Conservation (phyloP, 1,140 invertebrate species). For the Penaeus chinensis region DNA sequence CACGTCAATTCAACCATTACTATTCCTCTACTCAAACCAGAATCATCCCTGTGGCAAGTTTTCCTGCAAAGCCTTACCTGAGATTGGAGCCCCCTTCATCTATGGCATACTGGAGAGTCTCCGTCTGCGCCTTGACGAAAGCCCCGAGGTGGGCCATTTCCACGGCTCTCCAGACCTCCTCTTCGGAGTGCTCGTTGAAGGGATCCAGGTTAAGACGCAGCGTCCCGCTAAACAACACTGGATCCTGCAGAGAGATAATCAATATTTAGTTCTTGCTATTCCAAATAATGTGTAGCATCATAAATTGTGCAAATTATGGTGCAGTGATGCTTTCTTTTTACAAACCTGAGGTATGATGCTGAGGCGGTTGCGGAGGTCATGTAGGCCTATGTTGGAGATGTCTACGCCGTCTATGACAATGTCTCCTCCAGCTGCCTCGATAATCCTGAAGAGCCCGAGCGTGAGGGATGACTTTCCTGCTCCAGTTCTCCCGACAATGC, state of each 20-base stretch:
- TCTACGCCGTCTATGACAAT: constrained; percentile 46
- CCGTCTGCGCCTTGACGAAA: constrained; percentile 79
- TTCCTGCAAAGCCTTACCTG: constrained; percentile 67
- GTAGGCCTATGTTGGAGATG: constrained; percentile 48
- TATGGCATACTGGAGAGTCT: constrained; percentile 83
- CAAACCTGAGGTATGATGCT: constrained; percentile 55
- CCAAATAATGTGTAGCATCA: too few species aligned
- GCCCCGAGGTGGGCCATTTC: constrained; percentile 82
- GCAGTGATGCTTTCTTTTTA: neutral
- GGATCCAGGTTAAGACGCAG: constrained; percentile 87
- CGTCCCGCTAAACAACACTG: constrained; percentile 79
- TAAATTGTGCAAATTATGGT: too few species aligned
- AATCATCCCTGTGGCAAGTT: neutral
- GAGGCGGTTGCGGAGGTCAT: constrained; percentile 42
- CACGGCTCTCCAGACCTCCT: constrained; percentile 83
- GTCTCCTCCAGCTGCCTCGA: constrained; percentile 39
- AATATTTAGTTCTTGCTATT: neutral
- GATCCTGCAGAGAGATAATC: constrained; percentile 69
- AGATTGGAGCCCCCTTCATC: constrained; percentile 90
- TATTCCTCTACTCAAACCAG: neutral
- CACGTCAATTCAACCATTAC: neutral
- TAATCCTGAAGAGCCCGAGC: constrained; percentile 79
- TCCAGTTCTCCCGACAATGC: constrained; percentile 86
- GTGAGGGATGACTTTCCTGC: constrained; percentile 89
- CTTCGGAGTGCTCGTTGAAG: constrained; percentile 82